These are phyloP conservation scores for Menidia menidia DNA, from an alignment of 2,797 vertebrate species.

Conservation along the genomic window DNA sequence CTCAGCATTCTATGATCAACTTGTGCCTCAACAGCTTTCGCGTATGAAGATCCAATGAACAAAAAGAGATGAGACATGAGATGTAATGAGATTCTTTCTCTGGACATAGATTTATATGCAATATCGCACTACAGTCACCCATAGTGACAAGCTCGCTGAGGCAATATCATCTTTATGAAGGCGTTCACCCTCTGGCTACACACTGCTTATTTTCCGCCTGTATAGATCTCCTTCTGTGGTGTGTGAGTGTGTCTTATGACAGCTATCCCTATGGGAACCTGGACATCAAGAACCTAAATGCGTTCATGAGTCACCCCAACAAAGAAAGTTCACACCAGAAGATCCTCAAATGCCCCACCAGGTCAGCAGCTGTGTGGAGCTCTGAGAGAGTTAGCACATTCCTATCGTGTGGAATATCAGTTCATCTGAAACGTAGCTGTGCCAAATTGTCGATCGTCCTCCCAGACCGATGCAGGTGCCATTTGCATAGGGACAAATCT, in stretches of 20 bases:
- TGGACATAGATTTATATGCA: constrained; percentile 21
- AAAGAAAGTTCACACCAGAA: not conserved
- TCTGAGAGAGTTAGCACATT: constrained; percentile 33
- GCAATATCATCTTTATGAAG: constrained; percentile 42
- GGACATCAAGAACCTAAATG: constrained; percentile 7
- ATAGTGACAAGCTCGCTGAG: constrained; percentile 27
- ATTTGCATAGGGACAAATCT: constrained; percentile 52
- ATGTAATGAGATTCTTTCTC: constrained; percentile 20
- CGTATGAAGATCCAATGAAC: constrained; percentile 16
- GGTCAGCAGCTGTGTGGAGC: constrained; percentile 15
- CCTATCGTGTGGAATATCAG: constrained; percentile 10
- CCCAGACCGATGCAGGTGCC: constrained; percentile 33
- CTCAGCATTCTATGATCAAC: constrained; percentile 9
- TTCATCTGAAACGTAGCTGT: constrained; percentile 10
- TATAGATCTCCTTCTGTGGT: constrained; percentile 7
- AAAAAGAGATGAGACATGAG: not conserved
- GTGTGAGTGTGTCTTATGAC: constrained; percentile 18
- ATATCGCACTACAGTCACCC: constrained; percentile 7
- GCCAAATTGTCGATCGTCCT: constrained; percentile 43
- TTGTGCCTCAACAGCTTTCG: constrained; percentile 16
- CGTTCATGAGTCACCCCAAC: constrained; percentile 22
- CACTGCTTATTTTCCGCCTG: constrained; percentile 34
- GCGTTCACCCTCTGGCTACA: constrained; percentile 32
- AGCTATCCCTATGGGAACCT: constrained; percentile 31
- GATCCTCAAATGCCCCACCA: constrained; percentile 2